Evolutionary conservation across 2,888 invertebrate genomes (phyloP), one percentile per base, ranked within the genome.

Genomic region (Leucoma salicis): DNA sequence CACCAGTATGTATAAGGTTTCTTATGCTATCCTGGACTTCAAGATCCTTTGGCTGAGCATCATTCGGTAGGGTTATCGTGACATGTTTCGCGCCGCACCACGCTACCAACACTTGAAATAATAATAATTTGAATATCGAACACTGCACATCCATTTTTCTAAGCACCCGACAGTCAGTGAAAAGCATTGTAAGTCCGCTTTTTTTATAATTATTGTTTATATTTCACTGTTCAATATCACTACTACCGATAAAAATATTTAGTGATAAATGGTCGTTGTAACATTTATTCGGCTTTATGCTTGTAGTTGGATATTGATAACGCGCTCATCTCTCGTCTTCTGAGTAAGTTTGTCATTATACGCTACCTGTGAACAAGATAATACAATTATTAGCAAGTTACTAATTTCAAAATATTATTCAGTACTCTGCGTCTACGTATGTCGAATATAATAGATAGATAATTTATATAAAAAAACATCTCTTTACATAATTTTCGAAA

Each of bases 101-200:
- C 60, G 74, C 73, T 51, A 86, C 78, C 69, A 85, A 63, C 63
- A 79, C 74, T 82, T 85, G 85, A 58, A 89, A 87, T 47, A 89
- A 64, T 56, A 89, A 66, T 36, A 88, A 73, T 76, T 83, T 85
- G 48, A 84, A 87, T 53, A 87, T 70, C 34, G 76, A 75, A 80
- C 82, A 83, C 74, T 79, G 73, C 74, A 83, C 77, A 64, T 82
- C 78, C 86, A 86, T 85, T 63, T 80, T 87, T 70, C 67, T 74
- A 39, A 78, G 66, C 71, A 78, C 75, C 68, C 73, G 66, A 71
- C 56, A 70, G 68, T 73, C 76, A 65, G 74, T 70, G 54, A 62
- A 64, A 68, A 70, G 65, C 85, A 85, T 84, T 58, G 68, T 72
- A 46, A 60, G 67, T 70, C 63, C 70, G 50, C 65, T 57, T 50